Percentiles rank a stretch among this genome's conserved stretches.
phyloP scores from a whole-genome alignment of 2,888 invertebrate species.

The Therioaphis trifolii region DNA sequence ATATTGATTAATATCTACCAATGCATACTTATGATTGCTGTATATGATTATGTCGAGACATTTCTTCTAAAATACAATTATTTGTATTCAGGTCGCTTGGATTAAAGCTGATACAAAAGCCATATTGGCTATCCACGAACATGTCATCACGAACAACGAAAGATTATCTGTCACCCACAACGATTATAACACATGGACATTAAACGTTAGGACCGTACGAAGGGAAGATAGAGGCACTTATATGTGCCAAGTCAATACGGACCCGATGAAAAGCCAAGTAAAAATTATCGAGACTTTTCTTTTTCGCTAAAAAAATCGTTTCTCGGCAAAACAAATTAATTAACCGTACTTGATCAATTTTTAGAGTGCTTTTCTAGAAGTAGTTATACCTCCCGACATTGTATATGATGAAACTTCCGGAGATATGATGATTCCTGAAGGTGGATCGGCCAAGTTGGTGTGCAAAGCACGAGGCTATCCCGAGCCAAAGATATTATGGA shows the following conservation, averaged over 20 bases:
- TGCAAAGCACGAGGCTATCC: constrained; percentile 89
- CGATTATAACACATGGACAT: constrained; percentile 93
- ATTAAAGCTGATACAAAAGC: constrained; percentile 94
- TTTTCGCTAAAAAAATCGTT: neutral
- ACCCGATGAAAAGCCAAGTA: constrained; percentile 95
- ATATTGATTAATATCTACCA: neutral
- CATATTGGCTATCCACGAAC: constrained; percentile 91
- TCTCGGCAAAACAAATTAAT: neutral
- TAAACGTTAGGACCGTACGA: constrained; percentile 86
- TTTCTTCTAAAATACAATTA: constrained; percentile 10
- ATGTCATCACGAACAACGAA: constrained; percentile 92
- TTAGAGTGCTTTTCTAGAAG: constrained; percentile 87
- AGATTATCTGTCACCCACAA: constrained; percentile 89
- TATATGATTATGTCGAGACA: neutral
- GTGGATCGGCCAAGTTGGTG: constrained; percentile 86
- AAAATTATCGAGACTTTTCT: constrained; percentile 65
- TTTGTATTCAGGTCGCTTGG: constrained; percentile 83
- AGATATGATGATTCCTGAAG: constrained; percentile 95
- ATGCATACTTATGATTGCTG: constrained; percentile 42
- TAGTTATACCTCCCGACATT: constrained; percentile 91
- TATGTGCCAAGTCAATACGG: constrained; percentile 95
- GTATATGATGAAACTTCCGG: constrained; percentile 90
- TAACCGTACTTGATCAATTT: neutral
- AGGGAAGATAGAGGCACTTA: constrained; percentile 89
- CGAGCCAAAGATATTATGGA: constrained; percentile 86